Percentiles rank a stretch among this genome's conserved stretches.
These are phyloP conservation scores for Lipophrys pholis DNA, from an alignment of 2,113 vertebrate species.

Conservation along the genomic window DNA sequence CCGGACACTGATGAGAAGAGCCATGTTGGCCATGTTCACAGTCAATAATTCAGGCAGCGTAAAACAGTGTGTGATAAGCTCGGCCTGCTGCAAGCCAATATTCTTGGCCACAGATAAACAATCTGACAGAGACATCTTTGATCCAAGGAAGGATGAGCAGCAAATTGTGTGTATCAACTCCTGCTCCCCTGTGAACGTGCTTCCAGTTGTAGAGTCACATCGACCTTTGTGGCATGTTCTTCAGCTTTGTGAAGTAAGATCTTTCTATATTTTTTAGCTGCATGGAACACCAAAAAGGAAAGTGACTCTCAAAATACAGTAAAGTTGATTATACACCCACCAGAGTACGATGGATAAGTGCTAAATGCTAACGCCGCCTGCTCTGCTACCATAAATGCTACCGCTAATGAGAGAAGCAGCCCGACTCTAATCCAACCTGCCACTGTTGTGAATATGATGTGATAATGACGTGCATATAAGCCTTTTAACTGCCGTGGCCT, in stretches of 20 bases:
- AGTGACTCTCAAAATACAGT: constrained; percentile 34
- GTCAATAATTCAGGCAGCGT: constrained; percentile 74
- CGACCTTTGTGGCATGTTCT: constrained; percentile 16
- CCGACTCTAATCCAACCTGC: constrained; percentile 58
- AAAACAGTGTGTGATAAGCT: constrained; percentile 67
- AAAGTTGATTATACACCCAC: constrained; percentile 39
- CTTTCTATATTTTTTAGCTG: background rate
- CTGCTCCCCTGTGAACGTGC: constrained; percentile 12
- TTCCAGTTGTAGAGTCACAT: constrained; percentile 13
- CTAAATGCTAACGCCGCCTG: constrained; percentile 43
- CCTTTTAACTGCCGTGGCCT: constrained; percentile 67
- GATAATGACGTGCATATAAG: constrained; percentile 55
- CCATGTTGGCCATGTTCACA: constrained; percentile 59
- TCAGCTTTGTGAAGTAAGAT: constrained; percentile 1
- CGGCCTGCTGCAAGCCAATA: constrained; percentile 45
- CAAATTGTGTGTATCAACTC: constrained; percentile 54
- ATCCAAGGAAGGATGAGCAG: constrained; percentile 59
- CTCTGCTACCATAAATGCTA: constrained; percentile 56
- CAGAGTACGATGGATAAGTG: constrained; percentile 25
- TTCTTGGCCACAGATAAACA: constrained; percentile 57
- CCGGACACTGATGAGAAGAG: constrained; percentile 65
- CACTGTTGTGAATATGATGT: background rate
- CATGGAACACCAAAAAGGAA: background rate
- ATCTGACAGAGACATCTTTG: constrained; percentile 66
- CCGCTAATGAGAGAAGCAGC: constrained; percentile 62